A percentile compares a stretch with the other conserved stretches of the same genome.
These are phyloP conservation scores for Zaprionus ornatus DNA, from an alignment of 1,140 invertebrate species.

Conservation along the genomic window DNA sequence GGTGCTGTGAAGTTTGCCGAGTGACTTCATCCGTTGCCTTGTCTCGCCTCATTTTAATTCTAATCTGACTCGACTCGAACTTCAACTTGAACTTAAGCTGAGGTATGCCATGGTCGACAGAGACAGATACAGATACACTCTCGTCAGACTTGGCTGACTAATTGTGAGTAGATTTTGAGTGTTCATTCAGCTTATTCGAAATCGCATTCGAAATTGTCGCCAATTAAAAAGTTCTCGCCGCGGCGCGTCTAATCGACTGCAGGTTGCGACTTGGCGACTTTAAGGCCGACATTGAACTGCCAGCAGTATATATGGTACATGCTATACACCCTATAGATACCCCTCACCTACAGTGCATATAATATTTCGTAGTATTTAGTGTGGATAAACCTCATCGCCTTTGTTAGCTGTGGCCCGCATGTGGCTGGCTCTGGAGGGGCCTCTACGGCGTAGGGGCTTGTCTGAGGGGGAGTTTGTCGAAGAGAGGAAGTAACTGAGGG, in stretches of 20 bases:
- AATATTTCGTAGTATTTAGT: not conserved
- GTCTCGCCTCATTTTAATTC: conserved; percentile 11
- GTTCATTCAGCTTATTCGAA: conserved; percentile 60
- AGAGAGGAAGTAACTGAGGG: not conserved
- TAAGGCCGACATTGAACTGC: conserved; percentile 23
- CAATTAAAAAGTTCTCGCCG: conserved; percentile 47
- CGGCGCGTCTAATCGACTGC: conserved; percentile 4
- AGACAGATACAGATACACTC: not conserved
- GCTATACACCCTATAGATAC: not conserved
- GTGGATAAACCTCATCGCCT: not conserved
- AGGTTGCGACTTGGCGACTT: conserved; percentile 10
- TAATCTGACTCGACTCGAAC: conserved; percentile 15
- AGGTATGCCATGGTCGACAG: conserved; percentile 18
- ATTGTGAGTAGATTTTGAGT: conserved; percentile 34
- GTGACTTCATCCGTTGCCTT: conserved; percentile 10
- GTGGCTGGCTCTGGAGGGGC: not conserved
- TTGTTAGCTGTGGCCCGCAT: not conserved
- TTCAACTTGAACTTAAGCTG: not conserved
- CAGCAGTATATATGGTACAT: not conserved
- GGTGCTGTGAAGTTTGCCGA: not conserved
- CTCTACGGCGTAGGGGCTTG: not conserved
- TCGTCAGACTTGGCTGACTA: conserved; percentile 4
- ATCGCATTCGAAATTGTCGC: conserved; percentile 58
- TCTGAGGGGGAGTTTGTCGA: not conserved
- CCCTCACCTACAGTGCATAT: not conserved